A percentile compares a stretch with the other conserved stretches of the same genome.
Conservation (phyloP, 2,888 invertebrate genomes). For the Pterostichus niger region DNA sequence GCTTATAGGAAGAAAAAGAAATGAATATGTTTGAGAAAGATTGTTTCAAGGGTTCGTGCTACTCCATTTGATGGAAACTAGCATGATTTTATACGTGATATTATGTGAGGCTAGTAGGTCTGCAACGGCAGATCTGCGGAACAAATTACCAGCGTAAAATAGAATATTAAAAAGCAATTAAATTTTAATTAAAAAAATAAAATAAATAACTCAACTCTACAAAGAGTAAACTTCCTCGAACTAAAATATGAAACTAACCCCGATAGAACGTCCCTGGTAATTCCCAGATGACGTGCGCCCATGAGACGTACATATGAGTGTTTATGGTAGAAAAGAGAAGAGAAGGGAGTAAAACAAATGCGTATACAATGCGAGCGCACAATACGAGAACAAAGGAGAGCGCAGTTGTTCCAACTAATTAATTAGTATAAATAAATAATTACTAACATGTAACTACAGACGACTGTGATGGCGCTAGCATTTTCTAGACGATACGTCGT, state of each 20-base stretch:
- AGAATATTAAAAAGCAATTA: no score
- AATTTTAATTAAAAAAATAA: no score
- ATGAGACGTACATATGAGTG: conserved; percentile 8
- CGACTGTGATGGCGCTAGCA: not conserved
- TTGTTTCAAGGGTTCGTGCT: no score
- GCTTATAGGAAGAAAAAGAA: no score
- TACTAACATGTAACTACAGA: conserved; percentile 30
- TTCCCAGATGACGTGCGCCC: not conserved
- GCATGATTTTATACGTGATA: no score
- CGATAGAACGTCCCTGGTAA: not conserved
- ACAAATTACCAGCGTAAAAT: no score
- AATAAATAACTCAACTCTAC: no score
- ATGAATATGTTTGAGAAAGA: no score
- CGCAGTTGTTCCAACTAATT: conserved; percentile 56
- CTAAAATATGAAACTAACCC: not conserved
- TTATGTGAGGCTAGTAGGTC: no score
- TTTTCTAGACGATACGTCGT: not conserved
- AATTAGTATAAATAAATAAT: conserved; percentile 61
- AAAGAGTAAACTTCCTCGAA: no score
- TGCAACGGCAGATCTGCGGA: no score
- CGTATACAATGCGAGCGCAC: not conserved
- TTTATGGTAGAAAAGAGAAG: not conserved
- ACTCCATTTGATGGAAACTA: no score
- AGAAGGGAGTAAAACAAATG: not conserved
- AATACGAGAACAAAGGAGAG: conserved; percentile 47